Conservation (phyloP, 2,797 vertebrate species). For the Orientallactaga sibirica region DNA sequence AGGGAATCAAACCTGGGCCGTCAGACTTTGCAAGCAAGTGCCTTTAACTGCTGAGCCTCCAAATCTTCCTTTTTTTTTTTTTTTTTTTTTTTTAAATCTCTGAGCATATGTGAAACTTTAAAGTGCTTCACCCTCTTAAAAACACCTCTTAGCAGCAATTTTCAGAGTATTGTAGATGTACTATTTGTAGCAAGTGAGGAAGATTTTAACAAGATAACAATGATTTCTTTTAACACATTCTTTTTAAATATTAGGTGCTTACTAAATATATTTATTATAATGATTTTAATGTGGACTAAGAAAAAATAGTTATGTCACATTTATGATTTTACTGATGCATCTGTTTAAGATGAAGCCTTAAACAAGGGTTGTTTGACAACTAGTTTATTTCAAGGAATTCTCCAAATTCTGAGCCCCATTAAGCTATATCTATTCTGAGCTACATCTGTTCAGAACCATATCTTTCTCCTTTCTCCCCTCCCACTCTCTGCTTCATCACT, state of each 20-base stretch:
- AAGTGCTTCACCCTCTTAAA: no score
- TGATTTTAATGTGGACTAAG: not conserved
- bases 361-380: not conserved
- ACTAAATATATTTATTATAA: not conserved
- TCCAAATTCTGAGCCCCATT: not conserved
- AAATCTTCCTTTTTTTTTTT: no score
- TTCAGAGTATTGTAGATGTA: not conserved
- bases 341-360: not conserved
- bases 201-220: not conserved
- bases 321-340: not conserved
- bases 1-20: no score
- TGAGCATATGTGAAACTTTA: not conserved
- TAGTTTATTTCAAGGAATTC: not conserved
- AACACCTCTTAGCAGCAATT: not conserved
- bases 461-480: not conserved
- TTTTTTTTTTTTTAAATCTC: not conserved
- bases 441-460: not conserved
- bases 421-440: no score
- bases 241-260: not conserved
- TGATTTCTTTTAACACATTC: not conserved
- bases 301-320: not conserved
- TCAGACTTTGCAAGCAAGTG: no score
- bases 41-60: no score
- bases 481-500: accelerated
- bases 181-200: no score